Conservation (phyloP, 2,797 vertebrate genomes). For the Acipenser oxyrinchus region DNA sequence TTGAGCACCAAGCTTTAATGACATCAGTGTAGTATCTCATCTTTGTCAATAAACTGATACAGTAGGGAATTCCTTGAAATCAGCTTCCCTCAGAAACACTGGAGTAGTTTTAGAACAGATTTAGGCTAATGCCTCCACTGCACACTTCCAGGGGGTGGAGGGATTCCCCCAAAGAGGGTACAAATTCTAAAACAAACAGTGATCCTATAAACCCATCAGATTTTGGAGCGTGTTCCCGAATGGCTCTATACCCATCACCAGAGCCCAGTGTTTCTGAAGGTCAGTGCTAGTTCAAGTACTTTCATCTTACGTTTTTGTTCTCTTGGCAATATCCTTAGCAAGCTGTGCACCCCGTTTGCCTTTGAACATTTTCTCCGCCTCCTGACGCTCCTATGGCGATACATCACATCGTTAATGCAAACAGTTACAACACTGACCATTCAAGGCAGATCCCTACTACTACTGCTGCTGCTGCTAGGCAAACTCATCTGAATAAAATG, state of each 20-base stretch:
- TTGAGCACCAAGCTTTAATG: slow-evolving; percentile 58
- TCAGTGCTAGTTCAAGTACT: slow-evolving; percentile 56
- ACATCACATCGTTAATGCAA: slow-evolving; percentile 78
- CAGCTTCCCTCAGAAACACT: slow-evolving; percentile 77
- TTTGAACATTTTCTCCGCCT: slow-evolving; percentile 99
- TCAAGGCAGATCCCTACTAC: no score
- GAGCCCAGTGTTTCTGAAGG: slow-evolving; percentile 75
- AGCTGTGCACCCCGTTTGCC: slow-evolving; percentile 98
- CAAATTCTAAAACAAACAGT: no score
- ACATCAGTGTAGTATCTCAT: slow-evolving; percentile 89
- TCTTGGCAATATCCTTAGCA: slow-evolving; percentile 98
- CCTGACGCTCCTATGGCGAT: slow-evolving; percentile 92
- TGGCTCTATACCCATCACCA: slow-evolving; percentile 20
- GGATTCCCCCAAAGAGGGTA: no score
- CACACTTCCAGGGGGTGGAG: no score
- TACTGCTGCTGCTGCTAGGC: no score
- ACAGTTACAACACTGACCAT: slow-evolving; percentile 23
- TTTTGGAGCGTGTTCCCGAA: no score
- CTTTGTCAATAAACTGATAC: slow-evolving; percentile 92
- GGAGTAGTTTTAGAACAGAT: not conserved
- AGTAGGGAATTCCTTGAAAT: slow-evolving; percentile 49
- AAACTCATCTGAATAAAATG: no score
- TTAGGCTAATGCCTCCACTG: no score
- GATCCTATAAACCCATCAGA: no score
- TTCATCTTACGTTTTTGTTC: slow-evolving; percentile 96